Percentiles rank a stretch among this genome's conserved stretches.
Conservation (phyloP, 2,888 invertebrate species). For the Heliconius charithonia region DNA sequence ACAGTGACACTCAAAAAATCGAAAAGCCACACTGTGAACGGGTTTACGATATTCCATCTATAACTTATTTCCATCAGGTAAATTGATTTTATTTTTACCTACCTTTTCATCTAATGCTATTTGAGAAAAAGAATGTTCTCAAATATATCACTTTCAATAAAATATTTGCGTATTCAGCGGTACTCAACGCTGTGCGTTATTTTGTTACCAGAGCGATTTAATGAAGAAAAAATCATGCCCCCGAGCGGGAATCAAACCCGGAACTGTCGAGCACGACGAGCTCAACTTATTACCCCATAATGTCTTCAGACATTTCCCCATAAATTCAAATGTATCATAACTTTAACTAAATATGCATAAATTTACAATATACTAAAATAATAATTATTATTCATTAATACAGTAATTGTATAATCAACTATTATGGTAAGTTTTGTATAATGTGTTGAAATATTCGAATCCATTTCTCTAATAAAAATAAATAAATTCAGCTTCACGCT, state of each 20-base stretch:
- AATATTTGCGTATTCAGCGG: background rate
- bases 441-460: conserved; percentile 10
- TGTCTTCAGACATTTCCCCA: no score
- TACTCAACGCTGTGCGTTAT: background rate
- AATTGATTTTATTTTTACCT: conserved; percentile 30
- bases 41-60: conserved; percentile 7
- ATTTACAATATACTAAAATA: background rate
- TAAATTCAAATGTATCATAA: no score
- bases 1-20: background rate
- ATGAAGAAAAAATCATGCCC: background rate
- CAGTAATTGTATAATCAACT: background rate
- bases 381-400: conserved; percentile 4
- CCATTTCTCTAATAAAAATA: background rate
- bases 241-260: background rate
- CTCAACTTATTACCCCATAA: no score
- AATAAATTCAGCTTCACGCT: no score
- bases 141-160: background rate
- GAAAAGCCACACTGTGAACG: conserved; percentile 1
- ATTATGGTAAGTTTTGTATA: background rate
- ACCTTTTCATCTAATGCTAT: conserved; percentile 11
- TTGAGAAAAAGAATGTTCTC: background rate
- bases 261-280: background rate
- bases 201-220: background rate
- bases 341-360: no score
- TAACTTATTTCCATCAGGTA: conserved; percentile 29